These are phyloP conservation scores for Entomyzon cyanotis DNA, from an alignment of 2,113 vertebrate genomes.

Conservation along the genomic window DNA sequence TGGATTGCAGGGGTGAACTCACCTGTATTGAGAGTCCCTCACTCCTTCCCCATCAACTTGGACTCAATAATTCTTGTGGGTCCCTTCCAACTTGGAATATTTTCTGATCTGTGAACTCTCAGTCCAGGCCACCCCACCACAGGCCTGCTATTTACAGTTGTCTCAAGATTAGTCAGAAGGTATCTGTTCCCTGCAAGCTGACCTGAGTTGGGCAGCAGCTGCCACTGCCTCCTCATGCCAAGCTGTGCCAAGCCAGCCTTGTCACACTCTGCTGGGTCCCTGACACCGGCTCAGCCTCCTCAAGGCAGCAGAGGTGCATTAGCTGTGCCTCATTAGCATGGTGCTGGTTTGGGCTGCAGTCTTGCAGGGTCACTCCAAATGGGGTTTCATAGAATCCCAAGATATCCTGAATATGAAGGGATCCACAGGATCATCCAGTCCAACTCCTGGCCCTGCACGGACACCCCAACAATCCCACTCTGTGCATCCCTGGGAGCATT, in stretches of 20 bases:
- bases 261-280: not conserved
- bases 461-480: not conserved
- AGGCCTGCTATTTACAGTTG: not conserved
- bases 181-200: not conserved
- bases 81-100: fast-evolving
- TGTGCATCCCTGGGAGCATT: fast-evolving
- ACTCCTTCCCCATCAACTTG: not conserved
- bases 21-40: not conserved
- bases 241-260: not conserved
- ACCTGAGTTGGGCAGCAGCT: not conserved
- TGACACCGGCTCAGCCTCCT: not conserved
- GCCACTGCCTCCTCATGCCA: not conserved
- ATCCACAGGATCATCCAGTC: not conserved
- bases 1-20: not conserved
- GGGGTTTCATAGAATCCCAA: not conserved
- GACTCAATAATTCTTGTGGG: not conserved
- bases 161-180: not conserved
- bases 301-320: not conserved
- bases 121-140: not conserved
- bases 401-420: not conserved
- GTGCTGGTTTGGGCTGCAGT: not conserved
- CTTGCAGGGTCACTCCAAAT: not conserved
- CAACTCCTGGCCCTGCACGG: not conserved
- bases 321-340: not conserved
- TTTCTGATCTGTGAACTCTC: not conserved